Evolutionary conservation across 2,888 invertebrate species (phyloP).

Genomic region (Euplexia lucipara): DNA sequence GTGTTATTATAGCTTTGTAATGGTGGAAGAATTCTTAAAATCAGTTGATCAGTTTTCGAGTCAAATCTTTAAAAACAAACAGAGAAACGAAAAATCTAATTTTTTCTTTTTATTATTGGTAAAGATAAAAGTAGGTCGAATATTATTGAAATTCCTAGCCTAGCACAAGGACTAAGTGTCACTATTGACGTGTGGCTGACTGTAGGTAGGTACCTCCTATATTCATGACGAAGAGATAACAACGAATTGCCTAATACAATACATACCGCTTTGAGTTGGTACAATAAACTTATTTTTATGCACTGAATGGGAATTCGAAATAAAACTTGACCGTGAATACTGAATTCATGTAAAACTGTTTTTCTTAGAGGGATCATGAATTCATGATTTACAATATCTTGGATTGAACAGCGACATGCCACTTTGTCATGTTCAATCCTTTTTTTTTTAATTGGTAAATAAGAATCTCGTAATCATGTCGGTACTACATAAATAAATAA

Average conservation of each 20-base stretch:
- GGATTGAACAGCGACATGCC: not conserved
- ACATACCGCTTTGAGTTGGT: not conserved
- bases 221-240: not conserved
- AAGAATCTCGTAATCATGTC: not conserved
- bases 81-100: too few relatives aligned
- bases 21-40: too few relatives aligned
- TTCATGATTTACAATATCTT: not conserved
- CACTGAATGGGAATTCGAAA: constrained; percentile 11
- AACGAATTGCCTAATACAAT: constrained; percentile 6
- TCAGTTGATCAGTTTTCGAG: too few relatives aligned
- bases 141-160: too few relatives aligned
- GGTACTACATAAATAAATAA: not conserved
- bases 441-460: not conserved
- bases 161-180: too few relatives aligned
- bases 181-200: too few relatives aligned
- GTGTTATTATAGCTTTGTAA: too few relatives aligned
- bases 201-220: too few relatives aligned
- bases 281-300: constrained; percentile 7
- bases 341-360: constrained; percentile 4
- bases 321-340: not conserved
- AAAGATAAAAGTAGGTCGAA: too few relatives aligned
- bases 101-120: too few relatives aligned
- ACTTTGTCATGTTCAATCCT: not conserved
- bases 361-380: not conserved
- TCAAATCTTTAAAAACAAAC: too few relatives aligned